Percentiles rank a stretch among this genome's conserved stretches.
phyloP scores from a whole-genome alignment of 2,888 invertebrate species.

The Caenorhabditis afra region DNA sequence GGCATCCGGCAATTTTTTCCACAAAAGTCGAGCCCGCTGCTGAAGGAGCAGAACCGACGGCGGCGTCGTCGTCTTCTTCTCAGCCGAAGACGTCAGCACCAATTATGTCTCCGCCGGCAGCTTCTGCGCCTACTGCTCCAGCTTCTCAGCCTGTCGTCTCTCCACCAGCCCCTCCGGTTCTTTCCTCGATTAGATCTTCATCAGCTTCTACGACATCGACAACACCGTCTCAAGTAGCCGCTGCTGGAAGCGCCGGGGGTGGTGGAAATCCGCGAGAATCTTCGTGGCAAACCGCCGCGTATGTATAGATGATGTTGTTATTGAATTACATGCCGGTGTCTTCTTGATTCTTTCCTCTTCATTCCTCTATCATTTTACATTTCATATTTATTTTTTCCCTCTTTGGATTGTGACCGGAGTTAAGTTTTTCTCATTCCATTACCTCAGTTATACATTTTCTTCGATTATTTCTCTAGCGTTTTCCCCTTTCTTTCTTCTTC shows the following conservation, averaged over 20 bases:
- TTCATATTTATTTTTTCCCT: slow-evolving; percentile 50
- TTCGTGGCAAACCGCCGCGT: slow-evolving; percentile 70
- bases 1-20: slow-evolving; percentile 61
- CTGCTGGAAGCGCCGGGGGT: slow-evolving; percentile 6
- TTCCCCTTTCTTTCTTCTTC: slow-evolving; percentile 14
- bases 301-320: slow-evolving; percentile 60
- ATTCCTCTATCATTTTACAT: slow-evolving; percentile 53
- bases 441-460: slow-evolving; percentile 16
- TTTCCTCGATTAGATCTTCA: slow-evolving; percentile 22
- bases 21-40: slow-evolving; percentile 45
- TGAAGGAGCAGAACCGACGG: slow-evolving; percentile 39
- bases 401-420: slow-evolving; percentile 28
- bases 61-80: slow-evolving; percentile 12
- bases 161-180: slow-evolving; percentile 1
- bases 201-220: slow-evolving; percentile 7
- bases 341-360: slow-evolving; percentile 38
- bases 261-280: slow-evolving; percentile 47
- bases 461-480: slow-evolving; percentile 10
- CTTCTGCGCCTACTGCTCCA: not conserved
- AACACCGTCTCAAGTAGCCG: slow-evolving; percentile 14
- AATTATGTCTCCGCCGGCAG: slow-evolving; percentile 1
- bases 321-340: slow-evolving; percentile 47
- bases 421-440: slow-evolving; percentile 14
- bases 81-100: slow-evolving; percentile 21
- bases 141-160: not conserved